A percentile compares a stretch with the other conserved stretches of the same genome.
These are phyloP conservation scores for Calyptomena viridis DNA, from an alignment of 2,113 vertebrate species.

Conservation along the genomic window DNA sequence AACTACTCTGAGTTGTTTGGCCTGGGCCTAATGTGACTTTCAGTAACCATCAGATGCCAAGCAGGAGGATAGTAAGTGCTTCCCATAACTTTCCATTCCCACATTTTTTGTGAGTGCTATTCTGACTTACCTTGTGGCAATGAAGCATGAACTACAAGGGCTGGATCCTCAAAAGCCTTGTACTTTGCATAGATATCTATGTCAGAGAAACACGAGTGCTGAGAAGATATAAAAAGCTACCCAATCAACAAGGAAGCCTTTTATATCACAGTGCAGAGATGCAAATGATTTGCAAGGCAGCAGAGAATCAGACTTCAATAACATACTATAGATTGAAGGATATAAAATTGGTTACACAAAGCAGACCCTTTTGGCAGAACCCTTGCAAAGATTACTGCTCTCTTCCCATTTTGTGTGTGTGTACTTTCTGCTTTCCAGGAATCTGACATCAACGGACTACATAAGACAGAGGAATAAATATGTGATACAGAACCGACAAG, in stretches of 20 bases:
- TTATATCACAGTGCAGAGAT: conserved; percentile 38
- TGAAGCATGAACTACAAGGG: conserved; percentile 4
- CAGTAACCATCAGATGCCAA: neutral
- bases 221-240: conserved; percentile 51
- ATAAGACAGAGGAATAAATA: neutral
- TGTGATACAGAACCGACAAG: neutral
- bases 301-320: neutral
- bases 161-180: neutral
- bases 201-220: neutral
- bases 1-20: conserved; percentile 5
- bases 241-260: neutral
- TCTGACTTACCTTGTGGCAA: conserved; percentile 43
- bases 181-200: conserved; percentile 47
- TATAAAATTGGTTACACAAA: neutral
- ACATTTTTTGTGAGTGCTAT: neutral
- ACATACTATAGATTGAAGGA: neutral
- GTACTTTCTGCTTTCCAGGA: neutral
- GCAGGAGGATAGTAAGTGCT: neutral
- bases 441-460: neutral
- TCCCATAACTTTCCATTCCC: neutral
- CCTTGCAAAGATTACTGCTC: neutral
- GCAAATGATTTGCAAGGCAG: conserved; percentile 27
- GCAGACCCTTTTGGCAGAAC: neutral
- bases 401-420: neutral
- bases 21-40: neutral